Base-by-base conservation (phyloP, 1,140 invertebrate genomes). In the Stegodyphus dumicola region DNA sequence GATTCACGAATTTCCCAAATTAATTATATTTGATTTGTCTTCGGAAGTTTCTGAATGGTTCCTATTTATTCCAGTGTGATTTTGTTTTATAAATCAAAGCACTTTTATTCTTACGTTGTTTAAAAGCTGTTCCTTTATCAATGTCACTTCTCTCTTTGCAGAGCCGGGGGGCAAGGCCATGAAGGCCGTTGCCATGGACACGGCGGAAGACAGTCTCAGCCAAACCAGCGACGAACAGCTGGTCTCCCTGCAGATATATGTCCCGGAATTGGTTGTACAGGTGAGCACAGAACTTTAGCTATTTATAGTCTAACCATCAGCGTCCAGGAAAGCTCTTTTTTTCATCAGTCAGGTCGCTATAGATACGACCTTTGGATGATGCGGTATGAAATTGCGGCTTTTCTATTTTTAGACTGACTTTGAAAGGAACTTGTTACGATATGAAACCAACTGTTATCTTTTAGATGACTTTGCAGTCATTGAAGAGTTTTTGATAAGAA, bases 201-300 rank as follows among this genome's bases (percentile, higher is more conserved):
- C 80, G 52, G 80, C 74, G 52, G 86, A 86, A 73, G 84, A 86
- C 76, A 86, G 88, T 64, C 67, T 80, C 48, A 88, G 77, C 60
- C 88, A 87, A 64, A 77, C 74, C 53, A 84, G 87, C 76, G 88
- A 88, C 18, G 88, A 88, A 77, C 65, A 87, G 54, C 33, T 76
- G 33, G 53, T 76, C 53, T 76, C 64, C 65, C 88, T 87, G 17
- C 81, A 88, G 64, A 86, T 86, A 75, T 87, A 83, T 83, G 64
- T 90, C 97, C 91, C 96, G 98, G 93, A 99, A 99, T 93, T 98
- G 96, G 90, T 91, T 86, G 88, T 91, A 15, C 91, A 91, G 89
- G 91, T 92, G 88, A 77, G 88, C 78, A 60, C 56, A 60, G 9
- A 33, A 33, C 33, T 33, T 33, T 33, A 33, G 33, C 33, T 33